Evolutionary conservation across 2,797 vertebrate genomes (phyloP).

Genomic region (Sus cebifrons): DNA sequence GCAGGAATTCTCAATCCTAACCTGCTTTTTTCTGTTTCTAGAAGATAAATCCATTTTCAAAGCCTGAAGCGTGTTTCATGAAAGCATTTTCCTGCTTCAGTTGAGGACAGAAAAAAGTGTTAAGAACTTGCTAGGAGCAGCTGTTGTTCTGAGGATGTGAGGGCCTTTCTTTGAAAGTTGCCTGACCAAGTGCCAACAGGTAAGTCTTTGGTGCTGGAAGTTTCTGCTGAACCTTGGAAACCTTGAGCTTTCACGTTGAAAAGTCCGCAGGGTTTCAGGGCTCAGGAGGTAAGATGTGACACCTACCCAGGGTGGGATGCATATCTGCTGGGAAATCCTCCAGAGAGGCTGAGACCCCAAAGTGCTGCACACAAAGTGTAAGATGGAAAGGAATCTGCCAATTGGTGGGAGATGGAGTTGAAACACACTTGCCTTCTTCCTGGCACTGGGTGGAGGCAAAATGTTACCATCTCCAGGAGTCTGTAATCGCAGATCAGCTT

Average conservation of each 20-base stretch:
- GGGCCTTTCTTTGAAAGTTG: not conserved
- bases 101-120: not conserved
- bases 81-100: not conserved
- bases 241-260: not conserved
- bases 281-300: not conserved
- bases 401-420: not conserved
- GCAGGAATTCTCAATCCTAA: not conserved
- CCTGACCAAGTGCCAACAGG: not conserved
- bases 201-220: not conserved
- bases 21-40: not conserved
- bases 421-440: not conserved
- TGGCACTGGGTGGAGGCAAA: not conserved
- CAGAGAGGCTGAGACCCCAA: not conserved
- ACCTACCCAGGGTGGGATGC: no score
- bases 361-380: not conserved
- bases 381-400: not conserved
- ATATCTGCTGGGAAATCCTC: not conserved
- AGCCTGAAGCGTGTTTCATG: not conserved
- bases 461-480: not conserved
- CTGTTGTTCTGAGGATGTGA: not conserved
- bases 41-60: slow-evolving; percentile 5
- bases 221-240: not conserved
- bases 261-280: not conserved
- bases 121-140: not conserved
- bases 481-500: not conserved